Base-by-base conservation (phyloP, 2,797 vertebrate species). In the Sebastes kiyomatsui region DNA sequence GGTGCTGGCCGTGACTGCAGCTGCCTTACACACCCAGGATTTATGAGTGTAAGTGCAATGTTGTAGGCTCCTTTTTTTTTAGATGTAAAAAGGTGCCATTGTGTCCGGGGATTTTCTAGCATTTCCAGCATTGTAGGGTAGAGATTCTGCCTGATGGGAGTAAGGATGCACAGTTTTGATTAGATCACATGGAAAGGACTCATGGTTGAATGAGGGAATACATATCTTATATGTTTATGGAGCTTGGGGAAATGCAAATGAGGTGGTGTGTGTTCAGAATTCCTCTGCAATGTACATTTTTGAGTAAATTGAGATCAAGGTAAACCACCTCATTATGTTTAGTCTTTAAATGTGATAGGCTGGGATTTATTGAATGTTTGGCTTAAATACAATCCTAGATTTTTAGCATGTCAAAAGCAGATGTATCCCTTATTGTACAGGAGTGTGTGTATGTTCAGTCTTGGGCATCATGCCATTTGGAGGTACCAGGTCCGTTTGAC, bases 11-110 rank as follows among this genome's bases (percentile, higher is more conserved):
- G 62, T 75, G 67, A 77, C 85, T 79, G 90, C 90, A 81, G 81
- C 69, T 81, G n/a, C 86, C 75, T 67, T 62, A 81, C 88, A 89
- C 90, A 84, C 89, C 86, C 87, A 84, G 60, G 5, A 25, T 55
- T 16, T 52, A 4, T 67, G 32, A 27, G 30, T 62, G 42, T 1
- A 49, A 38, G 72, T 62, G 75, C 77, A 66, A 25, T 49, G 74
- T 68, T 72, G 42, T 32, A 32, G 62, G 61, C 30, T 49, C 16
- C 33, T 71, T 60, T 6, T 60, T 27, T 27, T 6, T 54, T 35
- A 52, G 28, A 55, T 64, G n/a, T 7, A 14, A 69, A 68, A 75
- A 61, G 59, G 46, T 80, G 80, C 59, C 46, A 46, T 49, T 67
- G 72, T 81, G 65, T 71, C 61, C 72, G 67, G 20, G 28, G 38